Evolutionary conservation across 2,797 vertebrate genomes (phyloP).

Genomic region (Botia almorhae): DNA sequence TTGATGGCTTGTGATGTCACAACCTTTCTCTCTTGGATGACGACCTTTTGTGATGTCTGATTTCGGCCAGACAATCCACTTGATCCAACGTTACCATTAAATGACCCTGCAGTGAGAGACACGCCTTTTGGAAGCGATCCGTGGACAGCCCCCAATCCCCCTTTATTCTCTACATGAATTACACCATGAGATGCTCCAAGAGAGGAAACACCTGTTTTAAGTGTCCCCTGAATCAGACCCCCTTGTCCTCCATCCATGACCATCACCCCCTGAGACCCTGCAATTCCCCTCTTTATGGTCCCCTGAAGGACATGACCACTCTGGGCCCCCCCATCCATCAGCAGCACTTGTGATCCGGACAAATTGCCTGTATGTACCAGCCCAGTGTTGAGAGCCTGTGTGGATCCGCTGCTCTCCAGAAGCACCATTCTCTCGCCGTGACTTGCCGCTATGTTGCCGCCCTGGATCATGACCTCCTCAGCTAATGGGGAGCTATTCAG

Average conservation of each 20-base stretch:
- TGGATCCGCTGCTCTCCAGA: conserved; percentile 46
- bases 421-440: conserved; percentile 64
- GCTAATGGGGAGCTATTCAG: conserved; percentile 59
- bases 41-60: conserved; percentile 52
- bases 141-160: conserved; percentile 29
- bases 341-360: conserved; percentile 52
- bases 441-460: conserved; percentile 46
- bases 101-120: conserved; percentile 15
- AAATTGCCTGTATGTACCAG: conserved; percentile 36
- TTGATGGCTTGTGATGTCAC: conserved; percentile 32
- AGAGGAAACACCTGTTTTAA: conserved; percentile 20
- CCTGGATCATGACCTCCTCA: conserved; percentile 54
- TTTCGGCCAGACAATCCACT: conserved; percentile 41
- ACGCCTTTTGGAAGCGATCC: conserved; percentile 22
- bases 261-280: conserved; percentile 65
- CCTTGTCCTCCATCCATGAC: conserved; percentile 62
- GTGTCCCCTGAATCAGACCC: conserved; percentile 55
- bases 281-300: conserved; percentile 52
- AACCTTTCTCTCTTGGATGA: conserved; percentile 61
- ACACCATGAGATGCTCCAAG: conserved; percentile 37
- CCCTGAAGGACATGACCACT: conserved; percentile 61
- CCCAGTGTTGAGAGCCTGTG: conserved; percentile 48
- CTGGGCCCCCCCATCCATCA: conserved; percentile 57
- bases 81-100: conserved; percentile 28
- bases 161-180: conserved; percentile 26